phyloP scores from a whole-genome alignment of 2,888 invertebrate genomes.

The Acronicta aceris region DNA sequence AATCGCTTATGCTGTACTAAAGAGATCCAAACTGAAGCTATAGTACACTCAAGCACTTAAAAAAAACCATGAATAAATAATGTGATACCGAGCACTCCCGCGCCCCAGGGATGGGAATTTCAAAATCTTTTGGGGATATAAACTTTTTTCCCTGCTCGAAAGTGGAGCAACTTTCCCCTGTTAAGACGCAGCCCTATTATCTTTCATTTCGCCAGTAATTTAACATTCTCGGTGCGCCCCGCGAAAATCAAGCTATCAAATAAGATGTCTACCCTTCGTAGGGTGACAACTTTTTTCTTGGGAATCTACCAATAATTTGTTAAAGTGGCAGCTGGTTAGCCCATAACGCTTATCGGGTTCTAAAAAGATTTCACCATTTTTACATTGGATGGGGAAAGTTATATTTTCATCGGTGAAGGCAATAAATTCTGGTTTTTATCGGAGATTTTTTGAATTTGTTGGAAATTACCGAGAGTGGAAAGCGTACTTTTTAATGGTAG shows the following conservation, averaged over 20 bases:
- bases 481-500: slow-evolving; percentile 48
- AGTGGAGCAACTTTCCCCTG: slow-evolving; percentile 76
- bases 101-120: slow-evolving; percentile 76
- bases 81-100: slow-evolving; percentile 67
- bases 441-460: slow-evolving; percentile 37
- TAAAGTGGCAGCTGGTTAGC: slow-evolving; percentile 87
- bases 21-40: slow-evolving; percentile 64
- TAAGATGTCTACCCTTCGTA: slow-evolving; percentile 79
- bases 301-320: slow-evolving; percentile 87
- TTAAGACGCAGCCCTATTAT: slow-evolving; percentile 85
- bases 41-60: slow-evolving; percentile 58
- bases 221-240: slow-evolving; percentile 85
- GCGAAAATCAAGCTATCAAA: slow-evolving; percentile 87
- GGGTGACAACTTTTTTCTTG: slow-evolving; percentile 85
- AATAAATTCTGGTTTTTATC: slow-evolving; percentile 53
- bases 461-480: slow-evolving; percentile 47
- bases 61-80: slow-evolving; percentile 86
- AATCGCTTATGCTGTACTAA: slow-evolving; percentile 56
- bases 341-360: slow-evolving; percentile 85
- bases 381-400: slow-evolving; percentile 59
- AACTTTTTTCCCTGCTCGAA: slow-evolving; percentile 78
- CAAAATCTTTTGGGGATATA: slow-evolving; percentile 83
- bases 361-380: slow-evolving; percentile 77
- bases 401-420: slow-evolving; percentile 53
- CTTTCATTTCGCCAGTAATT: slow-evolving; percentile 88